These are phyloP conservation scores for Dione vanillae DNA, from an alignment of 2,888 invertebrate species.

Conservation along the genomic window DNA sequence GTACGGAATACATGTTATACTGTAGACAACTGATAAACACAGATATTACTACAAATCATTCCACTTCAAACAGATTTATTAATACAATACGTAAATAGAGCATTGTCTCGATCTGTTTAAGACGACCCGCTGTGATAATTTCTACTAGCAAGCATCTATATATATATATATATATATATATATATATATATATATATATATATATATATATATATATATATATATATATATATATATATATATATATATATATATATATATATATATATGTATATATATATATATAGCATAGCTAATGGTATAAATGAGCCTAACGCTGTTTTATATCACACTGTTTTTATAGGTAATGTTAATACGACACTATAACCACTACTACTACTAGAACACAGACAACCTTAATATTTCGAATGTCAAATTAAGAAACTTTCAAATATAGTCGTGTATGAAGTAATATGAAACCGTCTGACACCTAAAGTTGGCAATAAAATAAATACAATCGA, in stretches of 20 bases:
- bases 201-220: no score
- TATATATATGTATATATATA: no score
- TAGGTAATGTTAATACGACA: no score
- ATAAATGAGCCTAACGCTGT: no score
- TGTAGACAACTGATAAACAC: background rate
- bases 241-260: no score
- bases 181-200: background rate
- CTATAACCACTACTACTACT: no score
- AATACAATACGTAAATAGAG: background rate
- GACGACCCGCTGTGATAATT: background rate
- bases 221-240: no score
- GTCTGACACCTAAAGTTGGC: slow-evolving; percentile 35
- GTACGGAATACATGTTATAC: background rate
- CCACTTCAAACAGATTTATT: background rate
- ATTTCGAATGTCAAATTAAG: background rate
- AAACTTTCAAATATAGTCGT: slow-evolving; percentile 1
- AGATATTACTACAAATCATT: background rate
- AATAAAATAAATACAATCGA: slow-evolving; percentile 43
- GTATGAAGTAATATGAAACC: slow-evolving; percentile 16
- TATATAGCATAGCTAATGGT: no score
- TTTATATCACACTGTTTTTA: no score
- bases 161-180: background rate
- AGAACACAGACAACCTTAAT: background rate
- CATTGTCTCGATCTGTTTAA: background rate
- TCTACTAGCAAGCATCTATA: background rate